These are phyloP conservation scores for Diceros bicornis DNA, from an alignment of 2,797 vertebrate species.

Conservation along the genomic window DNA sequence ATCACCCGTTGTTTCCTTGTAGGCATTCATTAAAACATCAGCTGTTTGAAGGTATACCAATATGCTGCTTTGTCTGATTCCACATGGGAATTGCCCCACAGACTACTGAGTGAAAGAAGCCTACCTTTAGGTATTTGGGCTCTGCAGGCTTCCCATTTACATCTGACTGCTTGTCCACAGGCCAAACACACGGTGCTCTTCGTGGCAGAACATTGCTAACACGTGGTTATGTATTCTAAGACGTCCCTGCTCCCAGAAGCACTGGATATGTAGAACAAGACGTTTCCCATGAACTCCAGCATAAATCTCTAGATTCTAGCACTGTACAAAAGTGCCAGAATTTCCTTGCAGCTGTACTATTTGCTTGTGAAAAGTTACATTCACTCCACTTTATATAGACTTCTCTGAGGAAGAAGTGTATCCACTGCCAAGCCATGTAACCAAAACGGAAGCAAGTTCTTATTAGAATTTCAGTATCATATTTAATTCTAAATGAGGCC, in stretches of 20 bases:
- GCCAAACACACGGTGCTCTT: background rate
- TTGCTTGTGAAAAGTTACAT: slow-evolving; percentile 52
- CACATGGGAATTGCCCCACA: slow-evolving; percentile 82
- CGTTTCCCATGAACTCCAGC: background rate
- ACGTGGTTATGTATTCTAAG: background rate
- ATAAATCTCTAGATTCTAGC: slow-evolving; percentile 28
- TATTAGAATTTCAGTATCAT: slow-evolving; percentile 64
- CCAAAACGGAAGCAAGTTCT: slow-evolving; percentile 66
- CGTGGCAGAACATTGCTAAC: background rate
- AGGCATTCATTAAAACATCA: slow-evolving; percentile 90
- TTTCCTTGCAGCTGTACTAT: slow-evolving; percentile 40
- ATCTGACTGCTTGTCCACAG: background rate
- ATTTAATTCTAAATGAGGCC: background rate
- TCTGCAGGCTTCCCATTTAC: background rate
- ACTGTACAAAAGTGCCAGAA: slow-evolving; percentile 42
- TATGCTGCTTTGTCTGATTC: slow-evolving; percentile 81
- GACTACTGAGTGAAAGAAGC: slow-evolving; percentile 50
- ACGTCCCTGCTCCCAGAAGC: background rate
- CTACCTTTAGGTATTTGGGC: background rate
- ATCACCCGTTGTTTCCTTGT: slow-evolving; percentile 83
- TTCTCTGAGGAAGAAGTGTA: background rate
- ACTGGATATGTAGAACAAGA: background rate
- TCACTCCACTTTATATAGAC: slow-evolving; percentile 60
- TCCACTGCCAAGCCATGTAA: slow-evolving; percentile 33
- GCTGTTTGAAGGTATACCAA: slow-evolving; percentile 81